Base-by-base conservation (phyloP, 2,888 invertebrate species). In the Caenorhabditis angaria region DNA sequence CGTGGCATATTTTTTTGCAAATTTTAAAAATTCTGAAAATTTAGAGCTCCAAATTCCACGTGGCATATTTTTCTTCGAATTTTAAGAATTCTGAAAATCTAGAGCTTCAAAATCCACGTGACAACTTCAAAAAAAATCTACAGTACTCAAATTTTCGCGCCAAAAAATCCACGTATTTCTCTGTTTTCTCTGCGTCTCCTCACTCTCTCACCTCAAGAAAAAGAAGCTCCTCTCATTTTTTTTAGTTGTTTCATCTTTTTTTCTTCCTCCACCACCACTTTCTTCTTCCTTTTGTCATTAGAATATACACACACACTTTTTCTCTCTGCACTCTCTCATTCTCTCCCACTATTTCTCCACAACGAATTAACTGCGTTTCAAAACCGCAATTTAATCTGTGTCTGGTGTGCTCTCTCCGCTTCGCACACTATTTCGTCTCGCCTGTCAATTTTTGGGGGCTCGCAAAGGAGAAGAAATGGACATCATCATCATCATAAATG, bases 331-430 rank as follows among this genome's bases (percentile, higher is more conserved):
- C 35, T 62, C 58, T 58, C 66, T 55, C 47, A 22, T 18, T 51
- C 27, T 28, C 1, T 28, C 54, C 8, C 32, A 4, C 59, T 48
- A 25, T 65, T 55, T 51, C 48, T 10, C 25, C 41, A 61, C 64
- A 65, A 60, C 59, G 65, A 70, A 70, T 70, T 70, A 70, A 70
- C 70, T 62, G 65, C 70, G 65, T 70, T 70, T 70, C 65, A 70
- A 70, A n/a, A 65, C 65, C 70, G 65, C 70, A 70, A 70, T 70
- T 70, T 70, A 70, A 70, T 70, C 70, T 70, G n/a, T 41, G 47
- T 53, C 64, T 64, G 14, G 41, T 41, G 27, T n/a, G 53, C 53
- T 35, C 58, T 50, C 59, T 29, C 20, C 48, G 41, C 61, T 59
- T 22, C 22, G n/a, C 24, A 50, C 50, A 50, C 50, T 50, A n/a